A percentile compares a stretch with the other conserved stretches of the same genome.
phyloP scores from a whole-genome alignment of 2,113 vertebrate genomes.

The Xenopus laevis region DNA sequence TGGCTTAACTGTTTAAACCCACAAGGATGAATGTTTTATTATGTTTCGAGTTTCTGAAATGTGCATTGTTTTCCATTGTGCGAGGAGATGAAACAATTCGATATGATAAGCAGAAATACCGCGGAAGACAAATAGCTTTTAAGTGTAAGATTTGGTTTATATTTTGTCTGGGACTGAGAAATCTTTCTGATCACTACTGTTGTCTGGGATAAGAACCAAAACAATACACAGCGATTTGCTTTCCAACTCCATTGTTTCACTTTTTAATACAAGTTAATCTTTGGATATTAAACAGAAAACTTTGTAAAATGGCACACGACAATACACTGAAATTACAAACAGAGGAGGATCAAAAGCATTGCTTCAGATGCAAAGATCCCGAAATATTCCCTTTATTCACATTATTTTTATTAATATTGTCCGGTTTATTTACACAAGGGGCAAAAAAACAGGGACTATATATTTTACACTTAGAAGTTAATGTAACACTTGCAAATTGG shows the following conservation, averaged over 20 bases:
- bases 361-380: slow-evolving; percentile 2
- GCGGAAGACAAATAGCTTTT: slow-evolving; percentile 13
- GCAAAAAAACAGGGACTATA: too few relatives aligned
- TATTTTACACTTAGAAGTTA: too few relatives aligned
- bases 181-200: slow-evolving; percentile 45
- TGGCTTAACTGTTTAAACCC: slow-evolving; percentile 15
- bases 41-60: slow-evolving; percentile 12
- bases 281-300: slow-evolving; percentile 28
- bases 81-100: slow-evolving; percentile 28
- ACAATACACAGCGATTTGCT: slow-evolving; percentile 23
- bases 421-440: too few relatives aligned
- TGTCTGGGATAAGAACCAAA: slow-evolving; percentile 47
- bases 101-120: slow-evolving; percentile 37
- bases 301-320: slow-evolving; percentile 14
- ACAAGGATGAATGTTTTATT: slow-evolving; percentile 26
- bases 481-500: too few relatives aligned
- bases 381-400: background rate
- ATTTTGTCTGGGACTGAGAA: slow-evolving; percentile 46
- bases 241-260: slow-evolving; percentile 5
- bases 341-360: slow-evolving; percentile 29
- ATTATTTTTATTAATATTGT: too few relatives aligned
- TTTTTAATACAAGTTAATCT: slow-evolving; percentile 31
- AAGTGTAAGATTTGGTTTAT: slow-evolving; percentile 22
- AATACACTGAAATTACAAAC: slow-evolving; percentile 30
- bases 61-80: slow-evolving; percentile 23